Conservation (phyloP, 2,113 vertebrate genomes). For the Microcebus tavaratra region DNA sequence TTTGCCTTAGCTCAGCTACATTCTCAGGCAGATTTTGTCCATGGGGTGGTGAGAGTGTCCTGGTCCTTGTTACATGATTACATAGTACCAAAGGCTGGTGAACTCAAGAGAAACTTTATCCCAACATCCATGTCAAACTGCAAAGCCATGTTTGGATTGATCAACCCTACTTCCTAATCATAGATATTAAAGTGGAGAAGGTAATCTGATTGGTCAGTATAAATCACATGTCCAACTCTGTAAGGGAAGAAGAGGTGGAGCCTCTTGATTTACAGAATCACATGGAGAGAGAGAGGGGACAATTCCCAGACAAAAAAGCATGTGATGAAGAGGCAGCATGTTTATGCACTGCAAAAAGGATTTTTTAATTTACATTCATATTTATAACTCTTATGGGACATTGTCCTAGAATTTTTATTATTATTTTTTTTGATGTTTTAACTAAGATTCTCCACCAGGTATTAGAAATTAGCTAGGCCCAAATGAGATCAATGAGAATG, state of each 20-base stretch:
- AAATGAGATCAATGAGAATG: constrained; percentile 15
- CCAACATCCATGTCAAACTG: neutral
- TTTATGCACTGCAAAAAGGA: neutral
- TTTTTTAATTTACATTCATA: neutral
- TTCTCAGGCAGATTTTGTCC: constrained; percentile 9
- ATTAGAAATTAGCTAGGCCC: constrained; percentile 28
- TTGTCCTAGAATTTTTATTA: neutral
- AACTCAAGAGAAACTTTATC: neutral
- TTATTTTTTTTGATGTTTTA: neutral
- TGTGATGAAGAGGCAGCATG: neutral
- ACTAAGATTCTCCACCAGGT: neutral
- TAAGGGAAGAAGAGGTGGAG: neutral
- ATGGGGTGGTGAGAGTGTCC: neutral
- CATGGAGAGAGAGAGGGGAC: constrained; percentile 34
- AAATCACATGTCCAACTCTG: neutral
- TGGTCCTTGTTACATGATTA: neutral
- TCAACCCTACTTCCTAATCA: neutral
- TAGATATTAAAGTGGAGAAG: neutral
- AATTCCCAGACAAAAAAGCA: constrained; percentile 2
- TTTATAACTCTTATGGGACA: neutral
- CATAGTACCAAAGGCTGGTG: neutral
- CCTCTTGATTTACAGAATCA: constrained; percentile 9
- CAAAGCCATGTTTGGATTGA: neutral
- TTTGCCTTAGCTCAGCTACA: neutral
- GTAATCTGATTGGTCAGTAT: neutral